Base-by-base conservation (phyloP, 2,888 invertebrate species). In the Proisotoma minuta region DNA sequence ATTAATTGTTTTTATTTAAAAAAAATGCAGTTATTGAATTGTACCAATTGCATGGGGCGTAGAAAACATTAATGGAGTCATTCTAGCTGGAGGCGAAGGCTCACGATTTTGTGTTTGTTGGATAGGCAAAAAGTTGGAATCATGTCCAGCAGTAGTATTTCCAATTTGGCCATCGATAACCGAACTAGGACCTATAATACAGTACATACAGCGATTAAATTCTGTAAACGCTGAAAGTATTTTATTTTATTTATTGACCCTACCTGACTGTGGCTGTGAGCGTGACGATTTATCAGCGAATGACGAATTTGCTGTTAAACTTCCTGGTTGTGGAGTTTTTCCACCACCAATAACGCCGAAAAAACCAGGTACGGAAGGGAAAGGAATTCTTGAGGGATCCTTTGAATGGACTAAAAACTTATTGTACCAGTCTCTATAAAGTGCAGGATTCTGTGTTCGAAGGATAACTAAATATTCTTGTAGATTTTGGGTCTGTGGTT, bases 1-100 rank as follows among this genome's bases (percentile, higher is more conserved):
- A n/a, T 52, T 59, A 28, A 1, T 51, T 26, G 12, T 29, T n/a
- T 57, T n/a, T 39, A 23, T 24, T 23, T 40, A 34, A 34, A 34
- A 8, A 34, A 34, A 34, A 10, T 15, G 34, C 8, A 8, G 34
- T 34, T 15, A 34, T 34, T 52, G 23, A 28, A 15, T 78, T 54
- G 74, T 69, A 52, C 75, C 76, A 59, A 87, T 56, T 22, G 65
- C 80, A 76, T 94, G 93, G n/a, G 91, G 87, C 29, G 87, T 87
- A 53, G 86, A 82, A 80, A 86, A 92, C 77, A 90, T 89, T 68
- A 84, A 85, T 22, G 93, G 93, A 3, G 92, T 93, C 52, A 48
- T 54, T 58, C 69, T 43, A 34, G 50, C 40, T 18, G 53, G 28
- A 1, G 61, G 59, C 8, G 49, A 57, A 5, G 65, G 62, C 18